phyloP scores from a whole-genome alignment of 2,888 invertebrate species.

The Sminthurides aquaticus region DNA sequence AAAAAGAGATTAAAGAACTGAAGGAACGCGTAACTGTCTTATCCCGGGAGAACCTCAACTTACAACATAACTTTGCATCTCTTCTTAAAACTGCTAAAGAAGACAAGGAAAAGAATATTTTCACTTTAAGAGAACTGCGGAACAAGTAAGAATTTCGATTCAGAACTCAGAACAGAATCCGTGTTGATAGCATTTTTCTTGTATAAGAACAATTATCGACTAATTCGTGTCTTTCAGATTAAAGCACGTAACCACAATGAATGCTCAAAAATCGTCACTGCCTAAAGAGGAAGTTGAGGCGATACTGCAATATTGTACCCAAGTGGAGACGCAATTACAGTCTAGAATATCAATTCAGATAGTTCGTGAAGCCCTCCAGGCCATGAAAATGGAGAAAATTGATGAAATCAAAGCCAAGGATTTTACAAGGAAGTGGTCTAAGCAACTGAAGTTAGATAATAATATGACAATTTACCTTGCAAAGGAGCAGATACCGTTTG shows the following conservation, averaged over 20 bases:
- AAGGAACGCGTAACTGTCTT: constrained; percentile 20
- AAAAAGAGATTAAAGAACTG: constrained; percentile 18
- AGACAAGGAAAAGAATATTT: constrained; percentile 34
- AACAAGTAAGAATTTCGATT: constrained; percentile 20
- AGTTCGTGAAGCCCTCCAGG: constrained; percentile 21
- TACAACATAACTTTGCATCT: constrained; percentile 24
- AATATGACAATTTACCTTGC: constrained; percentile 35
- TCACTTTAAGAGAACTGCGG: constrained; percentile 25
- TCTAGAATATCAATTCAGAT: constrained; percentile 22
- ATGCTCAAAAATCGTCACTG: constrained; percentile 9
- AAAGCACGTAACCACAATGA: neutral
- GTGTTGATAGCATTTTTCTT: constrained; percentile 4
- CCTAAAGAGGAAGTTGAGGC: constrained; percentile 21
- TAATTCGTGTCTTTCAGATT: too few species aligned
- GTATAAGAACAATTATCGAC: too few species aligned
- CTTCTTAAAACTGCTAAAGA: constrained; percentile 27
- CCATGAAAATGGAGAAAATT: too few species aligned
- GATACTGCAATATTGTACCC: constrained; percentile 24
- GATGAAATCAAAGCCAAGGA: too few species aligned
- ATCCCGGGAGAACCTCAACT: constrained; percentile 22
- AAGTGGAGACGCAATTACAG: constrained; percentile 25
- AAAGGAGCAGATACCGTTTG: constrained; percentile 25
- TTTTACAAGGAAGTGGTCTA: constrained; percentile 18
- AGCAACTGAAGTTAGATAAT: constrained; percentile 27
- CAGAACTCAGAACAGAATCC: neutral